Evolutionary conservation across 2,797 vertebrate genomes (phyloP).

Genomic region (Megalops cyprinoides): DNA sequence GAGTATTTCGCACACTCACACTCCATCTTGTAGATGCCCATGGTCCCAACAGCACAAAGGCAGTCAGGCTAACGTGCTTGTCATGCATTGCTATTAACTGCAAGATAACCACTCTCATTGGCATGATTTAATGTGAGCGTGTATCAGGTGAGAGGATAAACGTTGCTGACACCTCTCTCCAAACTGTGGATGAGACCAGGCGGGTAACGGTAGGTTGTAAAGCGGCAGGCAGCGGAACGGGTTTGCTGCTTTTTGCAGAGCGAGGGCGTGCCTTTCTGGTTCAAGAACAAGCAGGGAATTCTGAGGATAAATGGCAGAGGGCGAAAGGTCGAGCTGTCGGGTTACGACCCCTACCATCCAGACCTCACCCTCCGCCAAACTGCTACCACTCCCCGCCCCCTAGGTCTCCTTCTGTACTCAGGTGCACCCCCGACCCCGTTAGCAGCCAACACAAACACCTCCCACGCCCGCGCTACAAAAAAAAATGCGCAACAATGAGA

Average conservation of each 20-base stretch:
- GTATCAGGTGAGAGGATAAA: not conserved
- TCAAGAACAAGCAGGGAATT: slow-evolving; percentile 2
- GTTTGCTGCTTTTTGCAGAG: too few species aligned
- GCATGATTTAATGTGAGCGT: not conserved
- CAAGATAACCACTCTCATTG: not conserved
- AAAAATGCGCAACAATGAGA: slow-evolving; percentile 61
- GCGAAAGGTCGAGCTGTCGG: too few species aligned
- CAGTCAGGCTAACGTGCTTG: not conserved
- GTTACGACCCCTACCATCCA: too few species aligned
- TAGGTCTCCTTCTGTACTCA: slow-evolving; percentile 41
- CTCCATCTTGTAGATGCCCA: not conserved
- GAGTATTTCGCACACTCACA: not conserved
- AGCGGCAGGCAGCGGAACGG: too few species aligned
- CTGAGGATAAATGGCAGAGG: not conserved
- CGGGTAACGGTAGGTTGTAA: not conserved
- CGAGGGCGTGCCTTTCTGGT: too few species aligned
- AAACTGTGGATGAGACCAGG: not conserved
- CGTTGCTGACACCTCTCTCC: not conserved
- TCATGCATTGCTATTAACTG: not conserved
- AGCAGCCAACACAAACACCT: slow-evolving; percentile 59
- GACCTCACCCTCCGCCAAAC: too few species aligned
- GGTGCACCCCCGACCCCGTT: slow-evolving; percentile 49
- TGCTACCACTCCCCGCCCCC: too few species aligned
- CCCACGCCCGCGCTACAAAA: slow-evolving; percentile 47
- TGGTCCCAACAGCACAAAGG: not conserved